These are phyloP conservation scores for Dendronephthya gigantea DNA, from an alignment of 64 coral and sea anemone species.

Conservation along the genomic window DNA sequence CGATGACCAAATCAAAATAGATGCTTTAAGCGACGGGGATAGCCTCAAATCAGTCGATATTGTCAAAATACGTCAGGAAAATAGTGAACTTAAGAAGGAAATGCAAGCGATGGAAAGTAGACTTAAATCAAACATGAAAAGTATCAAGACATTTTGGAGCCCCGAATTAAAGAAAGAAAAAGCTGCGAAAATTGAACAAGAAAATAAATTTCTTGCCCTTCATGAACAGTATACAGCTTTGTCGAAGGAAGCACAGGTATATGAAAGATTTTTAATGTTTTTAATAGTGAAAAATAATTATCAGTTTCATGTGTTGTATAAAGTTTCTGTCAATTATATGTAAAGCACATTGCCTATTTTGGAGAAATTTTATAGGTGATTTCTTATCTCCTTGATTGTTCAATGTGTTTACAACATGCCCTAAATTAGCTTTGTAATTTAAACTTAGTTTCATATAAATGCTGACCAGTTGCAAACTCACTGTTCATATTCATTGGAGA, in stretches of 20 bases:
- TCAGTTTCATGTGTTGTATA: too few relatives aligned
- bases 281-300: neutral
- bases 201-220: constrained; percentile 53
- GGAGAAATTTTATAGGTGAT: too few relatives aligned
- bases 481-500: too few relatives aligned
- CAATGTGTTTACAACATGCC: too few relatives aligned
- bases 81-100: constrained; percentile 69
- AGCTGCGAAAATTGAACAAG: constrained; percentile 66
- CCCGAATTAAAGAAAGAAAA: constrained; percentile 96
- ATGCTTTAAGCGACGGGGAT: neutral
- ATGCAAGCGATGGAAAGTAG: constrained; percentile 92
- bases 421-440: too few relatives aligned
- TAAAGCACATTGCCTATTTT: too few relatives aligned
- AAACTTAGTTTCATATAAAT: too few relatives aligned
- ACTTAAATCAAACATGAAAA: constrained; percentile 91
- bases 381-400: too few relatives aligned
- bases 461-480: too few relatives aligned
- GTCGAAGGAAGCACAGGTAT: constrained; percentile 77
- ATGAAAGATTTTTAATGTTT: neutral
- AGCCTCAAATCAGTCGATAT: neutral
- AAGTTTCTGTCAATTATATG: too few relatives aligned
- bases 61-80: constrained; percentile 68
- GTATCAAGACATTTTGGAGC: constrained; percentile 98
- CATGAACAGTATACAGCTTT: constrained; percentile 82
- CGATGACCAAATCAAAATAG: neutral